Evolutionary conservation across 2,888 invertebrate species (phyloP).

Genomic region (Drosophila anceps): DNA sequence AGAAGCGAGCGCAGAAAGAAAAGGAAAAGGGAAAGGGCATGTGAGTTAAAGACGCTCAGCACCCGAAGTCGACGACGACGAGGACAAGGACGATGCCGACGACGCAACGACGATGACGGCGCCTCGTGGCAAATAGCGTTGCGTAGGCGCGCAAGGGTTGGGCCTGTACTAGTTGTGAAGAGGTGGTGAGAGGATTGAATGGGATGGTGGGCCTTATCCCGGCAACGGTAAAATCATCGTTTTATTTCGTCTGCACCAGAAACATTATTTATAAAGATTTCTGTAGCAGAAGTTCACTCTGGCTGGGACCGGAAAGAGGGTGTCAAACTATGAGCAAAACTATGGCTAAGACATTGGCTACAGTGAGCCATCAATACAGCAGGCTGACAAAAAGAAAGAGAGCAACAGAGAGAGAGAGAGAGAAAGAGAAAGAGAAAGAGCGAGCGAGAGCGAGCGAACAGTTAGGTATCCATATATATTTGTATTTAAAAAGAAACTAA

Average conservation of each 20-base stretch:
- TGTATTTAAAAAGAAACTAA: too few relatives aligned
- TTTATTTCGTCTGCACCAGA: constrained; percentile 38
- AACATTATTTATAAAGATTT: constrained; percentile 21
- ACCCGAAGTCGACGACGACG: constrained; percentile 36
- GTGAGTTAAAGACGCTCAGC: constrained; percentile 49
- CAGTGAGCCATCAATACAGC: constrained; percentile 3
- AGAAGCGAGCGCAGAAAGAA: constrained; percentile 4
- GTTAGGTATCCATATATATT: neutral
- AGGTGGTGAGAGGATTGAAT: neutral
- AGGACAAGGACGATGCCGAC: constrained; percentile 2
- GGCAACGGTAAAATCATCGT: constrained; percentile 28
- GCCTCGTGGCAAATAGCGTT: constrained; percentile 47
- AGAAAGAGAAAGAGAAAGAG: neutral
- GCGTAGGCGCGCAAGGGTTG: constrained; percentile 52
- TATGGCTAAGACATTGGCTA: constrained; percentile 17
- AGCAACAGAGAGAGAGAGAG: neutral
- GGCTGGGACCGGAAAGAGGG: neutral
- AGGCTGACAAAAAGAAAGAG: neutral
- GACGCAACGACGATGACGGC: constrained; percentile 3
- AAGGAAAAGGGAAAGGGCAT: constrained; percentile 29
- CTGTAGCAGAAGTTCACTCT: neutral
- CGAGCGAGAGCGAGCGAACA: neutral
- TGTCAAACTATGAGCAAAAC: constrained; percentile 43
- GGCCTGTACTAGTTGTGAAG: neutral
- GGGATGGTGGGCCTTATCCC: neutral